These are phyloP conservation scores for Globodera rostochiensis DNA, from an alignment of 1,140 invertebrate genomes.

Conservation along the genomic window DNA sequence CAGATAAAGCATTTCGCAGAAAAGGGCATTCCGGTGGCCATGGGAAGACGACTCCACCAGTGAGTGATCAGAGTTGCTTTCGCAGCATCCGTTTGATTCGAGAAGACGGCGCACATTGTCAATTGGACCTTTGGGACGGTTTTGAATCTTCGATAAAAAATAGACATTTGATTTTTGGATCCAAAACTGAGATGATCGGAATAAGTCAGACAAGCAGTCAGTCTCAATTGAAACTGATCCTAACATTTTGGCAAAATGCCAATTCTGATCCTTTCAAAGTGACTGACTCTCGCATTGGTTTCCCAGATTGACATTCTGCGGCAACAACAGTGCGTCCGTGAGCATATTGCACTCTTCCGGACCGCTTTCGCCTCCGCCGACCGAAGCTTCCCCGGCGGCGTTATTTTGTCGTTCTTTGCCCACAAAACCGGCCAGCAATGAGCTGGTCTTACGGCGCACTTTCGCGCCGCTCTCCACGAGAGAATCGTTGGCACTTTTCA, in stretches of 20 bases:
- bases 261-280: background rate
- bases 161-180: too few relatives aligned
- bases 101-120: conserved; percentile 50
- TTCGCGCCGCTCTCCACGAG: background rate
- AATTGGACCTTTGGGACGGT: conserved; percentile 39
- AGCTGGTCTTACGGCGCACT: background rate
- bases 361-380: background rate
- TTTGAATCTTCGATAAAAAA: background rate
- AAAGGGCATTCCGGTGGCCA: conserved; percentile 35
- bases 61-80: background rate
- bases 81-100: conserved; percentile 24
- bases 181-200: too few relatives aligned
- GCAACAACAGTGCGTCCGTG: conserved; percentile 39
- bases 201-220: too few relatives aligned
- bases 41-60: background rate
- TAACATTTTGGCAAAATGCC: too few relatives aligned
- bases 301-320: conserved; percentile 41
- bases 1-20: conserved; percentile 56
- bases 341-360: conserved; percentile 26
- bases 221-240: too few relatives aligned
- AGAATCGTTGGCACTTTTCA: background rate
- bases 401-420: background rate
- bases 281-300: conserved; percentile 39
- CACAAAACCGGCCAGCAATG: background rate
- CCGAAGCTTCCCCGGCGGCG: background rate